These are phyloP conservation scores for Drosophila novamexicana DNA, from an alignment of 1,140 invertebrate species.

Conservation along the genomic window DNA sequence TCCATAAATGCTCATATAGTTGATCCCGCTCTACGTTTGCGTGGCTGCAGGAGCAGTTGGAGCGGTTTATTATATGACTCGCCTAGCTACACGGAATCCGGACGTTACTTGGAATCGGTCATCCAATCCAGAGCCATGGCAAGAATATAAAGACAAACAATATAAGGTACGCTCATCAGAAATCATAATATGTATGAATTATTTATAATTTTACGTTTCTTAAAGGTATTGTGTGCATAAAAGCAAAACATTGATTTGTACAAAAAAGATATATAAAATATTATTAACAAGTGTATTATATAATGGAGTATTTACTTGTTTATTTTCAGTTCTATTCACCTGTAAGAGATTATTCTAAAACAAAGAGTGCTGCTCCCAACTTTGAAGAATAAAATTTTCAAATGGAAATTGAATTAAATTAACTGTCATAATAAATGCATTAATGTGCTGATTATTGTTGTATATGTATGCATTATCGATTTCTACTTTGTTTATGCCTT, in stretches of 20 bases:
- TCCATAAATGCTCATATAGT: constrained; percentile 85
- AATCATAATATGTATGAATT: too few species aligned
- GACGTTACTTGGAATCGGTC: constrained; percentile 92
- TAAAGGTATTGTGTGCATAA: too few species aligned
- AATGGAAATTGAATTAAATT: constrained; percentile 20
- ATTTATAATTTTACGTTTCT: too few species aligned
- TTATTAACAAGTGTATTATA: not conserved
- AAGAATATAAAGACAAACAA: constrained; percentile 91
- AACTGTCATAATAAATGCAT: constrained; percentile 37
- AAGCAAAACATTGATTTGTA: too few species aligned
- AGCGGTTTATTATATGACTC: constrained; percentile 87
- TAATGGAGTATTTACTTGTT: constrained; percentile 45
- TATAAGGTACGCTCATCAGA: constrained; percentile 88
- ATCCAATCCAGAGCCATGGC: constrained; percentile 91
- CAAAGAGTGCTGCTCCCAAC: constrained; percentile 88
- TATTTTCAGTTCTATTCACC: constrained; percentile 89
- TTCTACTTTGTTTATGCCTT: too few species aligned
- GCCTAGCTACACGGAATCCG: constrained; percentile 90
- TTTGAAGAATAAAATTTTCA: constrained; percentile 85
- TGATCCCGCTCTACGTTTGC: constrained; percentile 92
- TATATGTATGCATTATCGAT: too few species aligned
- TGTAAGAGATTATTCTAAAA: constrained; percentile 87
- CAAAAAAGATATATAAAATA: too few species aligned
- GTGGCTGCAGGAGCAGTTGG: constrained; percentile 87
- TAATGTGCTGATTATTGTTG: not conserved